Percentiles rank a stretch among this genome's conserved stretches.
phyloP scores from a whole-genome alignment of 92 coral and sea anemone species.

The Galaxea fascicularis region DNA sequence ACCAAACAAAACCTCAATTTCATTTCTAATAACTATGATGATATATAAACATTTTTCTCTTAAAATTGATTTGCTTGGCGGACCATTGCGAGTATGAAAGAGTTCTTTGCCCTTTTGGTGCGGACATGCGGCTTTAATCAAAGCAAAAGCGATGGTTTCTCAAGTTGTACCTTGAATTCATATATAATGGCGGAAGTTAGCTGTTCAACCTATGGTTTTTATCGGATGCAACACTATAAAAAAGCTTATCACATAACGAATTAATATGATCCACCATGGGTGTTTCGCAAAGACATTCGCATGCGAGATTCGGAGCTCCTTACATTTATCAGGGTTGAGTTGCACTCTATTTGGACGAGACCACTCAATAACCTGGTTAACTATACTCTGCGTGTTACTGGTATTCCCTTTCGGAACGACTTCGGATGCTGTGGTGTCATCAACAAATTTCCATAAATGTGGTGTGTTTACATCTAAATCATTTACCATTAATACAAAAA shows the following conservation, averaged over 20 bases:
- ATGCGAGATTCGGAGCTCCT: constrained; percentile 39
- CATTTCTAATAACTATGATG: no score
- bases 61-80: no score
- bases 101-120: no score
- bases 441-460: constrained; percentile 29
- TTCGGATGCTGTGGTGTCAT: constrained; percentile 34
- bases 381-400: constrained; percentile 19
- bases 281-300: no score
- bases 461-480: constrained; percentile 21
- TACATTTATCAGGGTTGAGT: constrained; percentile 36
- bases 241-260: no score
- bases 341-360: constrained; percentile 11
- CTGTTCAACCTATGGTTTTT: background rate
- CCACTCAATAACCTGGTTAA: constrained; percentile 6
- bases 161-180: background rate
- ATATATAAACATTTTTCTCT: no score
- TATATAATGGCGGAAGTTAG: background rate
- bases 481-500: constrained; percentile 27
- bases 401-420: constrained; percentile 19
- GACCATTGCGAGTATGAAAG: no score
- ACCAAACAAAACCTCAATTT: no score
- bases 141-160: background rate
- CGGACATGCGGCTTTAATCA: no score
- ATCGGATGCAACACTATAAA: background rate
- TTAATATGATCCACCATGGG: no score